A percentile compares a stretch with the other conserved stretches of the same genome.
phyloP scores from a whole-genome alignment of 2,797 vertebrate species.

The Pempheris klunzingeri region DNA sequence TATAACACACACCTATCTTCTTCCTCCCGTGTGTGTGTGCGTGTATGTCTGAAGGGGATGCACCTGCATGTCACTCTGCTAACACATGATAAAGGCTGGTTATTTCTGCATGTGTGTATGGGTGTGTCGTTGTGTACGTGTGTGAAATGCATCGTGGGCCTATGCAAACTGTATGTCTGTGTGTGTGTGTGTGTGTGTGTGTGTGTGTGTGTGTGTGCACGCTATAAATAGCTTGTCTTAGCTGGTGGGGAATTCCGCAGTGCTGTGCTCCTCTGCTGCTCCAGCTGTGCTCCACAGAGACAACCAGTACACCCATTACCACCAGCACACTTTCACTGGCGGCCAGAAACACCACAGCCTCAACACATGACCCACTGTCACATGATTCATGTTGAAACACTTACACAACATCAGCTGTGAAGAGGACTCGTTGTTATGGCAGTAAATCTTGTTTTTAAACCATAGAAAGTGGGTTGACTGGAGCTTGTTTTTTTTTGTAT shows the following conservation, averaged over 20 bases:
- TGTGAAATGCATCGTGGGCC: conserved; percentile 48
- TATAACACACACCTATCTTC: conserved; percentile 30
- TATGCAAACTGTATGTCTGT: conserved; percentile 68
- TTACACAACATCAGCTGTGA: conserved; percentile 58
- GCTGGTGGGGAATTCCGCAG: conserved; percentile 83
- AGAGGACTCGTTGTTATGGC: conserved; percentile 31
- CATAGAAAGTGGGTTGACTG: conserved; percentile 49
- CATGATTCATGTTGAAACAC: conserved; percentile 50
- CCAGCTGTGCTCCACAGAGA: conserved; percentile 73
- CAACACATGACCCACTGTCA: conserved; percentile 61
- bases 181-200: conserved; percentile 27
- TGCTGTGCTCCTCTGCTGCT: conserved; percentile 73
- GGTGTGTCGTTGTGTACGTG: conserved; percentile 23
- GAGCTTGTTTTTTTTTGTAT: conserved; percentile 17
- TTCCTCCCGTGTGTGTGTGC: conserved; percentile 24
- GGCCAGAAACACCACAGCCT: conserved; percentile 31
- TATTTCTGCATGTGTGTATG: conserved; percentile 27
- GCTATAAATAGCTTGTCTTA: conserved; percentile 81
- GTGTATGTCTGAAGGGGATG: conserved; percentile 9
- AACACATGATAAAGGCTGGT: conserved; percentile 10
- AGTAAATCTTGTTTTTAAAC: conserved; percentile 55
- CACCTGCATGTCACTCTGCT: conserved; percentile 39
- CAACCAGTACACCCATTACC: conserved; percentile 67
- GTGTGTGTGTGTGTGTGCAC: conserved; percentile 37
- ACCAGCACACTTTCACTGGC: conserved; percentile 58